Evolutionary conservation across 2,888 invertebrate species (phyloP).

Genomic region (Megalurothrips usitatus): DNA sequence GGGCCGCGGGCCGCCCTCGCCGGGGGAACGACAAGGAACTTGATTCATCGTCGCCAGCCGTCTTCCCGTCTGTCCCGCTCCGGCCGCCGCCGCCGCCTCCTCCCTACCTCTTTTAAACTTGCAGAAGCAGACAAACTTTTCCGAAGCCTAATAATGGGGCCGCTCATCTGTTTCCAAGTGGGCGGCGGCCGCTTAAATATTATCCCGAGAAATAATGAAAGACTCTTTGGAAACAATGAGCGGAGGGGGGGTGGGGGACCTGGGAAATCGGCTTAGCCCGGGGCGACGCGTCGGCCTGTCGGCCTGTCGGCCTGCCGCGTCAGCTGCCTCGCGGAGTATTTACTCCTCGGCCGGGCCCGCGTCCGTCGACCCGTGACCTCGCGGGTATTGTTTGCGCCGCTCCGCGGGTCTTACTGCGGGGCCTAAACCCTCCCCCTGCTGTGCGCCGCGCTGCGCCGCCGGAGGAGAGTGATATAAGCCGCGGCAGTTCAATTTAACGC

Average conservation of each 20-base stretch:
- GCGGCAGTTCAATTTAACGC: constrained; percentile 20
- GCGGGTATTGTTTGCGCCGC: too few relatives aligned
- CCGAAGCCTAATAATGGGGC: constrained; percentile 14
- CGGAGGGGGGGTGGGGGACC: too few relatives aligned
- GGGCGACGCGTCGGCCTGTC: not conserved
- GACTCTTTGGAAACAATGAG: constrained; percentile 26
- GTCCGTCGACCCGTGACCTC: too few relatives aligned
- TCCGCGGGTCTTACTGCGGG: too few relatives aligned
- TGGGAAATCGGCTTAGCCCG: constrained; percentile 7
- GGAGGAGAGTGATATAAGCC: constrained; percentile 15
- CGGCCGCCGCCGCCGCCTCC: not conserved
- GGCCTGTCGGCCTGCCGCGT: too few relatives aligned
- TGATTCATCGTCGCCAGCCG: not conserved
- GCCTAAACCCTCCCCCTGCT: not conserved
- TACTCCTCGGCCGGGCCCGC: too few relatives aligned
- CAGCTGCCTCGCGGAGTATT: not conserved
- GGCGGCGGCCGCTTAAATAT: not conserved
- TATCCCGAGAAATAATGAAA: constrained; percentile 25
- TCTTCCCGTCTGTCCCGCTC: not conserved
- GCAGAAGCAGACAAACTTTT: not conserved
- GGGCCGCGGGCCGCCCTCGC: too few relatives aligned
- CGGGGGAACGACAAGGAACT: not conserved
- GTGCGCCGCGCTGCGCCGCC: not conserved
- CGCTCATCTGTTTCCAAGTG: constrained; percentile 4
- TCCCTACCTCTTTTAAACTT: constrained; percentile 6